Evolutionary conservation across 2,888 invertebrate genomes (phyloP), one percentile per base, ranked within the genome.

Genomic region (Portevinia maculata): DNA sequence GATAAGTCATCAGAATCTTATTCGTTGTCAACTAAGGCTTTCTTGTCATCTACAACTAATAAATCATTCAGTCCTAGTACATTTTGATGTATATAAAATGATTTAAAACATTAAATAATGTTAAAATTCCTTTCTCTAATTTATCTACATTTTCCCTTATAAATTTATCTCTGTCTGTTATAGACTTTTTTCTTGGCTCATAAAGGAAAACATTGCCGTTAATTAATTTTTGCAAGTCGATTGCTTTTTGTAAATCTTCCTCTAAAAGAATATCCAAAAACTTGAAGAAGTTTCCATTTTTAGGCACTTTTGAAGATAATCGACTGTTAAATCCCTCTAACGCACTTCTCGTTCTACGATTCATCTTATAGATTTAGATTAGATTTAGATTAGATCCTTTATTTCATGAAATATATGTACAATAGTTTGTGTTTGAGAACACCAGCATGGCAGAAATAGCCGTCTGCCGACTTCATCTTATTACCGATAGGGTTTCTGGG

Each of bases 201-300:
- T 57, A 50, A 48, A 64, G 34, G 19, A 30, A 57, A 39, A 57
- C 48, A 50, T 41, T 41, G 30, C 39, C 50, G 48, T 24, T 19
- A 73, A 73, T 55, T 39, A 30, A 34, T 37, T 53, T 60, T 32
- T 60, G 13, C 44, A 71, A 53, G 24, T 55, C 60, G 52, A 24
- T 37, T 62, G 62, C 46, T 53, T 73, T 62, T 46, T 48, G 46
- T 48, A 48, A 37, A 55, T 65, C 64, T 57, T 64, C 55, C 39
- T 64, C 57, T 44, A 64, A 30, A 3, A 74, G 46, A 57, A 55
- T 41, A 57, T 74, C 64, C 32, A 74, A 48, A 50, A 74, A 57
- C 21, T 64, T 55, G 19, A 71, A 71, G 34, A 64, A 57, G 24
- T 46, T 55, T 55, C 62, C 62, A 64, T 64, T 53, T 71, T 62